Conservation (phyloP, 2,888 invertebrate species). For the Xestia c-nigrum region DNA sequence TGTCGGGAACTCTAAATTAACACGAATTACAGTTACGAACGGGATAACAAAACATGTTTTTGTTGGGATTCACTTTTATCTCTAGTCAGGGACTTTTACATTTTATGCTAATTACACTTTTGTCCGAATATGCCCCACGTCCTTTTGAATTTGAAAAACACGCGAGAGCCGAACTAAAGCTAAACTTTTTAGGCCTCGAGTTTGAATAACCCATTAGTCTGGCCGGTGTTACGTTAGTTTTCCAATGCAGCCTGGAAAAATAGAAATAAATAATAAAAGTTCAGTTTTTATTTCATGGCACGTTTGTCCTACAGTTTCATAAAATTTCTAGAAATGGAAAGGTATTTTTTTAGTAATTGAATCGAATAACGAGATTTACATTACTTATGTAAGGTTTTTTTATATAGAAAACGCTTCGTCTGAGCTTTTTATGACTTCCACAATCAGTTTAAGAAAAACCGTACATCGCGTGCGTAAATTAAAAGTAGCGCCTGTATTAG, state of each 20-base stretch:
- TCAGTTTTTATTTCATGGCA: constrained; percentile 7
- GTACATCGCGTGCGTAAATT: too few relatives aligned
- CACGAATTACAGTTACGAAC: constrained; percentile 52
- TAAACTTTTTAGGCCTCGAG: constrained; percentile 37
- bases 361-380: not conserved
- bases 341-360: not conserved
- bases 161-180: not conserved
- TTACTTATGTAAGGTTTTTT: not conserved
- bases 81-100: constrained; percentile 36
- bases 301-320: not conserved
- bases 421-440: not conserved
- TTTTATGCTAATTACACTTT: constrained; percentile 49
- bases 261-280: constrained; percentile 15
- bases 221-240: constrained; percentile 14
- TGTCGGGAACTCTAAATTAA: constrained; percentile 55
- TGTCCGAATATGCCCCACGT: constrained; percentile 24
- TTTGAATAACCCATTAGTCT: constrained; percentile 34
- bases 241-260: constrained; percentile 18
- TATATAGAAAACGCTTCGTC: not conserved
- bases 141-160: constrained; percentile 39
- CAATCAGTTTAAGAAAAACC: not conserved
- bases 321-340: not conserved
- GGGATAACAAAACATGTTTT: constrained; percentile 57
- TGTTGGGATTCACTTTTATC: constrained; percentile 57
- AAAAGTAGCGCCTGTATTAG: not conserved